These are phyloP conservation scores for Regulus satrapa DNA, from an alignment of 2,113 vertebrate genomes.

Conservation along the genomic window DNA sequence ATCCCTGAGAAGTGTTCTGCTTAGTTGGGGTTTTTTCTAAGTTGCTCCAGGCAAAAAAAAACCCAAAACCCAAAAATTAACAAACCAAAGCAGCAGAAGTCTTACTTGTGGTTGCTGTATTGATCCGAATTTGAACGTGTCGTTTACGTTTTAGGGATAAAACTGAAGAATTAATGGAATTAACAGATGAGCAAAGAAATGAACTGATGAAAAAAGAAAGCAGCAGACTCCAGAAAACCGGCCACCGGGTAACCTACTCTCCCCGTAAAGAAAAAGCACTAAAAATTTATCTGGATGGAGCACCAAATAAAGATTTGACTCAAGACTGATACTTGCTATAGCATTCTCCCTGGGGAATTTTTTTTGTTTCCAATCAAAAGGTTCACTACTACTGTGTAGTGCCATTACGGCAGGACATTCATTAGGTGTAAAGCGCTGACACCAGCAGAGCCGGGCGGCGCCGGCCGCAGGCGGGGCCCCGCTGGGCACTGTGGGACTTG, in stretches of 20 bases:
- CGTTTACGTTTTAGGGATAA: conserved; percentile 80
- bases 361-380: conserved; percentile 63
- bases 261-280: conserved; percentile 99
- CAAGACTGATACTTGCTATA: conserved; percentile 85
- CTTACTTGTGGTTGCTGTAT: not conserved
- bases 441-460: conserved; percentile 81
- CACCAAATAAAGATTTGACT: conserved; percentile 89
- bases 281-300: conserved; percentile 97
- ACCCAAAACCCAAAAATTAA: too few relatives aligned
- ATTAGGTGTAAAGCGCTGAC: conserved; percentile 78
- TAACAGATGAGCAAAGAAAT: conserved; percentile 93
- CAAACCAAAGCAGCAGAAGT: not conserved
- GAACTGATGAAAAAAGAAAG: conserved; percentile 99
- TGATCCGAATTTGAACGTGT: not conserved
- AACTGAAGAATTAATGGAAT: conserved; percentile 88
- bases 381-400: conserved; percentile 82
- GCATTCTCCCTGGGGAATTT: conserved; percentile 73
- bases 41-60: not conserved
- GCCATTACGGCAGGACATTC: conserved; percentile 71
- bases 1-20: not conserved
- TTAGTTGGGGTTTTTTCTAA: not conserved
- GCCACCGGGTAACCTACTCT: conserved; percentile 95
- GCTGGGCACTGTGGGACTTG: conserved; percentile 77
- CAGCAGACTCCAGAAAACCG: conserved; percentile 95
- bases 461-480: conserved; percentile 78